These are phyloP conservation scores for Plodia interpunctella DNA, from an alignment of 1,140 invertebrate species.

Conservation along the genomic window DNA sequence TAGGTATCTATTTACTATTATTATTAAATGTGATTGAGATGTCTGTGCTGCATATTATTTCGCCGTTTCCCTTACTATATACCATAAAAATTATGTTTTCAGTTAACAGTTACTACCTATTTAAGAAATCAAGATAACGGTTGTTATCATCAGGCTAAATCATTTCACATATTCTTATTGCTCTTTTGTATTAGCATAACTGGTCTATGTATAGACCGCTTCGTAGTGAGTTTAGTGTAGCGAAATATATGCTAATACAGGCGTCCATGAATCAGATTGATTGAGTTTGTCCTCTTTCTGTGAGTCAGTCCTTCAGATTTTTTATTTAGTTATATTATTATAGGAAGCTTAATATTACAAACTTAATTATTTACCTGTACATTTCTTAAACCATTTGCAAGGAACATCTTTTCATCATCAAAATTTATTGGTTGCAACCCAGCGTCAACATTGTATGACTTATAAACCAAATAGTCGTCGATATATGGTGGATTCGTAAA, in stretches of 20 bases:
- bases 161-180: neutral
- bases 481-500: slow-evolving; percentile 53
- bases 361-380: slow-evolving; percentile 59
- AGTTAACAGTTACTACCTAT: neutral
- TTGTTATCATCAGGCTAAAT: neutral
- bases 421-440: slow-evolving; percentile 30
- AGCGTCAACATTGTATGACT: slow-evolving; percentile 52
- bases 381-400: slow-evolving; percentile 63
- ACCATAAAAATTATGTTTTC: too few relatives aligned
- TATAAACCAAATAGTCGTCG: slow-evolving; percentile 56
- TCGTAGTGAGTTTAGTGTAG: neutral
- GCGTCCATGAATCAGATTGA: neutral
- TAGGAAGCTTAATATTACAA: too few relatives aligned
- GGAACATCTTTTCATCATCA: slow-evolving; percentile 51
- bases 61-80: too few relatives aligned
- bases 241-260: neutral
- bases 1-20: neutral
- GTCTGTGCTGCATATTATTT: too few relatives aligned
- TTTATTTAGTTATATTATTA: too few relatives aligned
- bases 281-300: too few relatives aligned
- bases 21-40: too few relatives aligned
- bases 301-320: too few relatives aligned
- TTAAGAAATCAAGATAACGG: neutral
- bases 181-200: neutral
- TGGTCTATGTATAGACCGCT: neutral